Evolutionary conservation across 2,888 invertebrate species (phyloP).

Genomic region (Empis stercorea): DNA sequence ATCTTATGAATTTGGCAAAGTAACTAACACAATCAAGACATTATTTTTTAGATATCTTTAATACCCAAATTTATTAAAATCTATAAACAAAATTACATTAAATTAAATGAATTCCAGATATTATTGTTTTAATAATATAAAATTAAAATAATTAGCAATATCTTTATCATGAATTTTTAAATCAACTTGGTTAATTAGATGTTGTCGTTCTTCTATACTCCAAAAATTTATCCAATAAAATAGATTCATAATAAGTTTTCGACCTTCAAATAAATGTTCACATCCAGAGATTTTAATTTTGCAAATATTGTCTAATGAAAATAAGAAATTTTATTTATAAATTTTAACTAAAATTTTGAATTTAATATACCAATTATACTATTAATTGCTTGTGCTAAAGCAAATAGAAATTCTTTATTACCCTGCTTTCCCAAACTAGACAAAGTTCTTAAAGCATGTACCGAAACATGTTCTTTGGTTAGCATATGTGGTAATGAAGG

Average conservation of each 20-base stretch:
- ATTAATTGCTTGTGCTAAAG: constrained; percentile 36
- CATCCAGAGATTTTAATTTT: constrained; percentile 30
- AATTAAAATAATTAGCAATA: constrained; percentile 22
- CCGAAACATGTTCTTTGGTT: constrained; percentile 38
- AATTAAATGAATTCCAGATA: background rate
- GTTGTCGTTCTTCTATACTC: constrained; percentile 1
- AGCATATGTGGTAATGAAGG: constrained; percentile 44
- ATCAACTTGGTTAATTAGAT: constrained; percentile 7
- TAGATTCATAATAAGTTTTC: constrained; percentile 42
- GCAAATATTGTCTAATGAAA: constrained; percentile 18
- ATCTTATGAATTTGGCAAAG: too few species aligned
- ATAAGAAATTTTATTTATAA: background rate
- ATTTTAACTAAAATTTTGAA: too few species aligned
- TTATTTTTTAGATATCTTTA: too few species aligned
- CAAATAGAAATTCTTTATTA: constrained; percentile 39
- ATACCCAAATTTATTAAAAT: too few species aligned
- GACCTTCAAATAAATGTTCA: constrained; percentile 33
- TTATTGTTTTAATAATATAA: constrained; percentile 17
- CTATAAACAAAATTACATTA: too few species aligned
- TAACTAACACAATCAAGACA: too few species aligned
- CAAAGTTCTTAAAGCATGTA: constrained; percentile 42
- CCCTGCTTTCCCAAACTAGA: constrained; percentile 44
- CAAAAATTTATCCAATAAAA: constrained; percentile 38
- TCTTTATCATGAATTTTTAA: constrained; percentile 17
- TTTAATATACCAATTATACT: constrained; percentile 40